Conservation (phyloP, 2,888 invertebrate genomes). For the Caenorhabditis sp. region DNA sequence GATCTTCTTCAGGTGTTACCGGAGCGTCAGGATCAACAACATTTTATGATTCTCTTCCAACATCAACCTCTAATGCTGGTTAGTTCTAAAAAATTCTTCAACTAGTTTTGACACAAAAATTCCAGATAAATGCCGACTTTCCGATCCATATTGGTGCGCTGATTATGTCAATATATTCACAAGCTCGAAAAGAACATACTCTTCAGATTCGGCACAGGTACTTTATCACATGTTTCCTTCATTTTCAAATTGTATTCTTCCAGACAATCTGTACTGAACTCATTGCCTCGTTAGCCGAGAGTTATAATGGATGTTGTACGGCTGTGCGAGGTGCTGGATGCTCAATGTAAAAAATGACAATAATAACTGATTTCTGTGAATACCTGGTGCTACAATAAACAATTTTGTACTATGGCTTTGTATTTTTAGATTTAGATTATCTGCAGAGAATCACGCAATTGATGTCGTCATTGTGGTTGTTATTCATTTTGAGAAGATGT, state of each 20-base stretch:
- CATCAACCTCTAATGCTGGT: background rate
- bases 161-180: slow-evolving; percentile 45
- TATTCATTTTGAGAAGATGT: no score
- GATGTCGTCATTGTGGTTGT: no score
- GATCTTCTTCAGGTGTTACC: background rate
- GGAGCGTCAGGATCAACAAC: background rate
- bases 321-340: slow-evolving; percentile 53
- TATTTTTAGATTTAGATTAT: background rate
- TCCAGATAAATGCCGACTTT: slow-evolving; percentile 24
- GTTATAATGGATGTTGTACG: slow-evolving; percentile 54
- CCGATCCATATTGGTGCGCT: slow-evolving; percentile 55
- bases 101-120: no score
- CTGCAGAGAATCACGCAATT: no score
- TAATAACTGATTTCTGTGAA: background rate
- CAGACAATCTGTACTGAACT: slow-evolving; percentile 37
- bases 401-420: background rate
- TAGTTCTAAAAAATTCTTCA: slow-evolving; percentile 4
- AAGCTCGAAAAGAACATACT: slow-evolving; percentile 33
- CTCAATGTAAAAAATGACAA: slow-evolving; percentile 9
- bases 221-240: background rate
- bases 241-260: slow-evolving; percentile 15
- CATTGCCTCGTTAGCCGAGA: slow-evolving; percentile 38
- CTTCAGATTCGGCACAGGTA: slow-evolving; percentile 29
- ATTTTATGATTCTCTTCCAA: background rate
- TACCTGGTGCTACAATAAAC: background rate